phyloP scores from a whole-genome alignment of 2,888 invertebrate species.

The Drosophila antonietae region DNA sequence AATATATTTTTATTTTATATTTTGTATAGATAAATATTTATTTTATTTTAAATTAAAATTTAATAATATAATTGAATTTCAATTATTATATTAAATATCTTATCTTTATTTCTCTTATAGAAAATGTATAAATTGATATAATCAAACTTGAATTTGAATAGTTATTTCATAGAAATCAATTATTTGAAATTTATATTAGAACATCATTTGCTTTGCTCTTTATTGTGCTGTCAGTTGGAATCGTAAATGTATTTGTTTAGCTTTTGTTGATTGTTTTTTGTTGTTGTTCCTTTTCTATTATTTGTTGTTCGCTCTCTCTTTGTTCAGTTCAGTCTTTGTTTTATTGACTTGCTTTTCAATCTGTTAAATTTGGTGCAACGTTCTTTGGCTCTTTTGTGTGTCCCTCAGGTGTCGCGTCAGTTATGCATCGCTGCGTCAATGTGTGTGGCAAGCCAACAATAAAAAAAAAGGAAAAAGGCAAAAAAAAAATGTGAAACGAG shows the following conservation, averaged over 20 bases:
- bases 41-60: too few relatives aligned
- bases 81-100: too few relatives aligned
- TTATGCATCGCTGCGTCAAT: constrained; percentile 44
- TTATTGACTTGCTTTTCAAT: constrained; percentile 49
- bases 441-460: constrained; percentile 28
- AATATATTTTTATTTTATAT: too few relatives aligned
- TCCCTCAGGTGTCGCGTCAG: constrained; percentile 48
- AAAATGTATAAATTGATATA: too few relatives aligned
- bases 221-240: not conserved
- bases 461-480: constrained; percentile 1
- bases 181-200: not conserved
- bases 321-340: constrained; percentile 22
- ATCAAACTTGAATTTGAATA: too few relatives aligned
- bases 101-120: too few relatives aligned
- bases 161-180: not conserved
- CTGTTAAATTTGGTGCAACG: constrained; percentile 44
- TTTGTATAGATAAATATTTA: too few relatives aligned
- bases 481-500: not conserved
- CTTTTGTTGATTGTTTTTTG: not conserved
- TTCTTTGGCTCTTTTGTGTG: constrained; percentile 7
- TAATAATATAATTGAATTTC: too few relatives aligned
- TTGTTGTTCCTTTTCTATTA: not conserved
- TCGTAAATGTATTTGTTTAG: not conserved
- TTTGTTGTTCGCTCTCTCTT: not conserved
- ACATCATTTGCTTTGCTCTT: not conserved